phyloP scores from a whole-genome alignment of 1,140 invertebrate species.

The Coenobita brevimanus region DNA sequence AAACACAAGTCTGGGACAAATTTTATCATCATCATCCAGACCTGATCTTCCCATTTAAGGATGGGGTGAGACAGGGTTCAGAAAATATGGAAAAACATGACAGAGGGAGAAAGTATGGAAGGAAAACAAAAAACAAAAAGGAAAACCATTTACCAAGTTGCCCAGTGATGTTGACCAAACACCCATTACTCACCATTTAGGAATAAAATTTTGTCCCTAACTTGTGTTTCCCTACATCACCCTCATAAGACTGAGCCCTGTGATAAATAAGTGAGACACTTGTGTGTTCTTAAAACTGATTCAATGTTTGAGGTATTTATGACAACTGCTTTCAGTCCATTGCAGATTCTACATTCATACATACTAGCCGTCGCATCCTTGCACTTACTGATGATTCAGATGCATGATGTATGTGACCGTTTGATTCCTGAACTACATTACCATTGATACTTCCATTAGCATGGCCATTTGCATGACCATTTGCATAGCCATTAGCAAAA shows the following conservation, averaged over 20 bases:
- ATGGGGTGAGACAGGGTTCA: too few species aligned
- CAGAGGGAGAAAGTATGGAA: too few species aligned
- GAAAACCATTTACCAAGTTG: too few species aligned
- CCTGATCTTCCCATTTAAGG: too few species aligned
- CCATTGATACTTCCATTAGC: slow-evolving; percentile 39
- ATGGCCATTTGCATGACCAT: slow-evolving; percentile 76
- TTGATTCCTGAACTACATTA: slow-evolving; percentile 6
- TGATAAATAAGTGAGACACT: neutral
- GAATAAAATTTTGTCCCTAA: too few species aligned
- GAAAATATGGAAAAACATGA: too few species aligned
- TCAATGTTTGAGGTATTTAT: slow-evolving; percentile 24
- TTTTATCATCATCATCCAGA: too few species aligned
- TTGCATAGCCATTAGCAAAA: slow-evolving; percentile 75
- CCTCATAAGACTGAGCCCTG: neutral
- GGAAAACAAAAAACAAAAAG: too few species aligned
- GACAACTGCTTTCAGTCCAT: slow-evolving; percentile 19
- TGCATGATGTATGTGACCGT: slow-evolving; percentile 17
- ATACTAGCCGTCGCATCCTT: slow-evolving; percentile 43
- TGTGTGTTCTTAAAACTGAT: slow-evolving; percentile 18
- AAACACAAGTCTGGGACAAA: too few species aligned
- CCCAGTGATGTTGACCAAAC: too few species aligned
- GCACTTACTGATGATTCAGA: slow-evolving; percentile 13
- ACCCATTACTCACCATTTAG: too few species aligned
- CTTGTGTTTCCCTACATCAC: too few species aligned
- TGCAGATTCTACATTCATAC: slow-evolving; percentile 46